phyloP scores from a whole-genome alignment of 1,140 invertebrate genomes.

The Pogonus chalceus region DNA sequence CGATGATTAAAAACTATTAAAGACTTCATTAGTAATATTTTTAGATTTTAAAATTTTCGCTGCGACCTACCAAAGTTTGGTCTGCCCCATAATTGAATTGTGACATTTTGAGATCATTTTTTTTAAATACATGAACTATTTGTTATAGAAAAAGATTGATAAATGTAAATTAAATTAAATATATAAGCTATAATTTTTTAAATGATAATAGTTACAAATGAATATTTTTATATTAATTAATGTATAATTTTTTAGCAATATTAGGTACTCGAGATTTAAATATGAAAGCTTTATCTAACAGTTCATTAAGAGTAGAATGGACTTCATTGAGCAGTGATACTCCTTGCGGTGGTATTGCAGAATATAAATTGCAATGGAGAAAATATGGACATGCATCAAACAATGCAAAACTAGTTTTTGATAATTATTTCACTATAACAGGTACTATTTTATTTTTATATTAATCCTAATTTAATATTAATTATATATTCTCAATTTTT shows the following conservation, averaged over 20 bases:
- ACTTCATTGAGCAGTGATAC: slow-evolving; percentile 41
- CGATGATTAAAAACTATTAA: no score
- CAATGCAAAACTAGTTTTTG: slow-evolving; percentile 11
- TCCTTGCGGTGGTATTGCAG: slow-evolving; percentile 45
- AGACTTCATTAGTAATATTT: no score
- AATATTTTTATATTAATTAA: no score
- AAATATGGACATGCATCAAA: slow-evolving; percentile 38
- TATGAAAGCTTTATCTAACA: slow-evolving; percentile 40
- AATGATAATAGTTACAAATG: no score
- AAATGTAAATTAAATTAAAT: no score
- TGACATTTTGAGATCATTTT: no score
- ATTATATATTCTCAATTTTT: not conserved
- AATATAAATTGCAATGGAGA: slow-evolving; percentile 55
- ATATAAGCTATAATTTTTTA: no score
- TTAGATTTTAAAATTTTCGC: no score
- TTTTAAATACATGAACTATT: no score
- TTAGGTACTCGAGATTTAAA: slow-evolving; percentile 44
- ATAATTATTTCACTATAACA: slow-evolving; percentile 18
- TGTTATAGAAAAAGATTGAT: no score
- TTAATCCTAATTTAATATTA: not conserved
- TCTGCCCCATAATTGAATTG: no score
- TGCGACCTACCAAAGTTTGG: no score
- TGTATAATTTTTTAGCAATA: slow-evolving; percentile 39
- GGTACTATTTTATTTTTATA: slow-evolving; percentile 17
- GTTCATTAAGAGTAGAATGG: slow-evolving; percentile 49